Conservation (phyloP, 2,888 invertebrate genomes). For the Himalopsyche japonica region DNA sequence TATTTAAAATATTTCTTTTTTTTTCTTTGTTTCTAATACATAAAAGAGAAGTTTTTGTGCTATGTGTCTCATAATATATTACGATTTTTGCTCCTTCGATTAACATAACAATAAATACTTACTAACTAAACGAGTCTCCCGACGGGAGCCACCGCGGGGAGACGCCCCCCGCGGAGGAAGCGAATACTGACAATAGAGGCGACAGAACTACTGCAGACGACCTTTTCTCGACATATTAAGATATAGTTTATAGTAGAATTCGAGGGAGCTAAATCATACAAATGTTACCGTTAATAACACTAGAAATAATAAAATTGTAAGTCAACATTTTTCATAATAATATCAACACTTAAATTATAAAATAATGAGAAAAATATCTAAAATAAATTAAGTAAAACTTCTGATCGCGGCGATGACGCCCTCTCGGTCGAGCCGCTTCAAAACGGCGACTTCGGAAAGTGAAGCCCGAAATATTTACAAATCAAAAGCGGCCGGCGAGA, state of each 20-base stretch:
- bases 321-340: neutral
- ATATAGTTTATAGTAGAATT: too few relatives aligned
- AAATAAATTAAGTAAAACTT: neutral
- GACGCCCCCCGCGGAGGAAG: neutral
- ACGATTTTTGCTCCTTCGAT: slow-evolving; percentile 2
- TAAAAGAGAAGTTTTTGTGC: slow-evolving; percentile 32
- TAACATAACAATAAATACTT: slow-evolving; percentile 14
- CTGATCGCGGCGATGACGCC: neutral
- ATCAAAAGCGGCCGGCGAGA: neutral
- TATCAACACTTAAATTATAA: neutral
- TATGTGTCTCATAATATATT: slow-evolving; percentile 18
- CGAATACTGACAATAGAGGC: neutral
- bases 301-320: neutral
- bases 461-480: neutral
- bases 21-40: slow-evolving; percentile 36
- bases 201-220: too few relatives aligned
- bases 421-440: neutral
- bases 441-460: neutral
- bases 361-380: neutral
- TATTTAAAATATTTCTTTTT: slow-evolving; percentile 33
- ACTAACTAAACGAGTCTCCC: neutral
- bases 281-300: neutral
- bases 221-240: too few relatives aligned
- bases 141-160: neutral
- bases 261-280: neutral